These are phyloP conservation scores for Epirrhoe tristata DNA, from an alignment of 2,888 invertebrate species.

Conservation along the genomic window DNA sequence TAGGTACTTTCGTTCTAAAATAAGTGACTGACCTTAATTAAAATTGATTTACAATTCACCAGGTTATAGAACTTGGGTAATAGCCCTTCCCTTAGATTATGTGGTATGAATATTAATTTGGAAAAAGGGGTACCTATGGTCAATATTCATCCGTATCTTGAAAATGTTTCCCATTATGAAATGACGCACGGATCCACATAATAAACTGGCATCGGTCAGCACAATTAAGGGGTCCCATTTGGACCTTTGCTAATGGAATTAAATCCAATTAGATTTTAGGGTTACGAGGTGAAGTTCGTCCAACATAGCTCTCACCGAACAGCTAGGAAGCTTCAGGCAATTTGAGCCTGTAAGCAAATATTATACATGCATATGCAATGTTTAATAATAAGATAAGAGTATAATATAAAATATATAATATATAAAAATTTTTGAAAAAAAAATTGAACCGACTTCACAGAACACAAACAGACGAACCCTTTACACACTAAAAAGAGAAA, in stretches of 20 bases:
- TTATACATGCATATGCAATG: not conserved
- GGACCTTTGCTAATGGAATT: slow-evolving; percentile 84
- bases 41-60: not conserved
- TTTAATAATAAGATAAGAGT: too few species aligned
- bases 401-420: too few species aligned
- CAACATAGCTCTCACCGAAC: slow-evolving; percentile 8
- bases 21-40: not conserved
- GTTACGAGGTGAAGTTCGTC: slow-evolving; percentile 82
- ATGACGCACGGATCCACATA: slow-evolving; percentile 62
- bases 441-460: too few species aligned
- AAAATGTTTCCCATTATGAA: slow-evolving; percentile 60
- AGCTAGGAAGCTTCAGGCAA: slow-evolving; percentile 8
- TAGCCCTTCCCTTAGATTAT: slow-evolving; percentile 21
- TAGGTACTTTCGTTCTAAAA: too few species aligned
- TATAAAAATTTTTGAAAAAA: too few species aligned
- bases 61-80: not conserved
- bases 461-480: too few species aligned
- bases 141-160: slow-evolving; percentile 44
- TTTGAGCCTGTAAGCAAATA: not conserved
- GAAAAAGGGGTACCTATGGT: slow-evolving; percentile 18
- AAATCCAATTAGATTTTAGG: slow-evolving; percentile 85
- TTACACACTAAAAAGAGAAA: too few species aligned
- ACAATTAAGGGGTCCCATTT: slow-evolving; percentile 81
- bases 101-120: slow-evolving; percentile 34
- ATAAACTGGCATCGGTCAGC: slow-evolving; percentile 80